Base-by-base conservation (phyloP, 2,888 invertebrate genomes). In the Drosophila pseudotalamancana region DNA sequence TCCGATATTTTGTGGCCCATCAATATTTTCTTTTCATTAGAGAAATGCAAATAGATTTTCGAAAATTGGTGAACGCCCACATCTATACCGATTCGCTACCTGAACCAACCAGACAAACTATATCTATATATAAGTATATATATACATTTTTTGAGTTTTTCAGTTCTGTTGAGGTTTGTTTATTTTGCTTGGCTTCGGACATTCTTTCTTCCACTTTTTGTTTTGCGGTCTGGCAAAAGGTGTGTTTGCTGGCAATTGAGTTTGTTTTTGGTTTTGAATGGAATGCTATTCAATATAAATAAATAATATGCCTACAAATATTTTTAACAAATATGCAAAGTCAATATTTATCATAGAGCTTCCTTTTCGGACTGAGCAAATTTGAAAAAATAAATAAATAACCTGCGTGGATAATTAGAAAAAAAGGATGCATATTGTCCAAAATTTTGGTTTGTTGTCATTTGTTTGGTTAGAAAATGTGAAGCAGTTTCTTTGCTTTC, bases 21-120 rank as follows among this genome's bases (percentile, higher is more conserved):
- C 80, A 84, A 84, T 84, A 85, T 84, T 84, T 43, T 76, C 59
- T 71, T 84, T 84, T 83, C 83, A 84, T 84, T 84, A 80, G 49
- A 31, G 35, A 48, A 81, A 83, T 80, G 80, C 80, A 84, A 83
- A 84, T 83, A 77, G 70, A 62, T 70, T 67, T 54, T 11, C 43
- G 29, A 49, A 65, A 72, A 62, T 62, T 66, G 46, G 70, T 39
- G 35, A 67, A 72, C 81, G 84, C 81, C 81, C 70, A 72, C 78
- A 69, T 67, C 46, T 29, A 16, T 35, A 27, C n/a, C 12, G 14
- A 51, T 42, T 55, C 46, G 72, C 63, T 72, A 69, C 72, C 72
- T 67, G 72, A 72, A 46, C 42, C 50, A 55, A 6, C 37, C 6
- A 23, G 14, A 59, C 18, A 43, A 18, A 42, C n/a, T n/a, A 19